Conservation (phyloP, 1,140 invertebrate genomes). For the Neodiprion fabricii region DNA sequence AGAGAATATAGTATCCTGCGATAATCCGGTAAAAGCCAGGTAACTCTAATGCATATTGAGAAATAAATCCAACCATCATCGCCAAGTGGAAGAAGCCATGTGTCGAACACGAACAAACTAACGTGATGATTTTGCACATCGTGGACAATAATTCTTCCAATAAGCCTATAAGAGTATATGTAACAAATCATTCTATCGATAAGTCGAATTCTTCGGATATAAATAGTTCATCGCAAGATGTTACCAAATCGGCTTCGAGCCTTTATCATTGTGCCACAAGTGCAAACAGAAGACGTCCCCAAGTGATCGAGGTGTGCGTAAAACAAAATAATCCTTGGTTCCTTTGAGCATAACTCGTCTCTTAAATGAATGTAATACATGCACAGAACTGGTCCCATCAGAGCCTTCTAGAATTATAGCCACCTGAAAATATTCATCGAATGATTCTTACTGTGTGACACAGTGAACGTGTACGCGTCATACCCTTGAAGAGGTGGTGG, state of each 20-base stretch:
- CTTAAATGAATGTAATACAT: background rate
- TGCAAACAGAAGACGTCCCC: constrained; percentile 1
- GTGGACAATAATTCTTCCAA: background rate
- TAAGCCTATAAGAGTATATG: background rate
- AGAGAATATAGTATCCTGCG: background rate
- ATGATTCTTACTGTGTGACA: background rate
- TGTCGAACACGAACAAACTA: background rate
- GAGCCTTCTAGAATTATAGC: constrained; percentile 2
- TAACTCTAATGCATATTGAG: background rate
- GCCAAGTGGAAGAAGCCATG: background rate
- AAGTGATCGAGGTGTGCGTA: background rate
- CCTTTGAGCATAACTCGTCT: background rate
- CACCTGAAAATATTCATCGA: background rate
- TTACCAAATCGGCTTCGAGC: constrained; percentile 2
- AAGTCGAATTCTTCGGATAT: background rate
- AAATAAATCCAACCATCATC: constrained; percentile 1
- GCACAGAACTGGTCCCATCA: background rate
- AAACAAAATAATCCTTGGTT: background rate
- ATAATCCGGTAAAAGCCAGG: no score
- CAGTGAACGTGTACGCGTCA: background rate
- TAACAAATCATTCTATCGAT: background rate
- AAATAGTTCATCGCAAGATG: no score
- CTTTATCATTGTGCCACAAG: constrained; percentile 9
- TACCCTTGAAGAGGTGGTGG: background rate
- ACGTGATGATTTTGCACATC: constrained; percentile 9